Base-by-base conservation (phyloP, 2,113 vertebrate genomes). In the Rhinoderma darwinii region DNA sequence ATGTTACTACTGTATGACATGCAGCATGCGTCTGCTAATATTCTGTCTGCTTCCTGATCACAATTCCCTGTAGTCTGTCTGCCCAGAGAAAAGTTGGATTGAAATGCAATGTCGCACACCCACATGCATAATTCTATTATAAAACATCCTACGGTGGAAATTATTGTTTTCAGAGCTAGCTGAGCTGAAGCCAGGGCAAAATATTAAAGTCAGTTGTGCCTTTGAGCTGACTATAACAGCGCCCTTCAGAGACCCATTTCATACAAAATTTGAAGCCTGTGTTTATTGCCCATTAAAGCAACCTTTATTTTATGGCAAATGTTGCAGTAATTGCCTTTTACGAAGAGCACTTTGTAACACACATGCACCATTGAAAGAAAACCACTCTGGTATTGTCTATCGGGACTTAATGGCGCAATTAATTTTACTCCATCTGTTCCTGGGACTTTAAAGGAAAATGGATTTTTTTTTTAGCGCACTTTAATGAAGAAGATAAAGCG, bases 401-500 rank as follows among this genome's bases (percentile, higher is more conserved):
- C 94, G 95, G 95, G 95, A 96, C 94, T 95, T 98, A 97, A 98
- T 97, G 96, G 96, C 93, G 94, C 96, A 97, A 97, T 98, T 97
- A 96, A 98, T 97, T 98, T 96, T 95, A 95, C 95, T 97, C 96
- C 95, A 96, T 96, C 97, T 97, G 96, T 97, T 98, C 95, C 95
- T 93, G 95, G 96, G 96, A 98, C 96, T 96, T 98, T 97, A 96
- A 97, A 97, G 95, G 94, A 96, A 97, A 97, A 98, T 96, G 91
- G 95, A 96, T 96, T 95, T 96, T 96, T 96, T 96, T 93, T 27
- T 90, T 94, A 96, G 96, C 95, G 94, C 95, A 95, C 96, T 97
- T 96, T 98, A 99, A 98, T 98, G 95, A 97, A 97, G 97, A 96
- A 97, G 96, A 97, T 97, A 95, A 97, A 97, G 95, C 94, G 93